Evolutionary conservation across 1,140 invertebrate species (phyloP).

Genomic region (Zaprionus camerounensis): DNA sequence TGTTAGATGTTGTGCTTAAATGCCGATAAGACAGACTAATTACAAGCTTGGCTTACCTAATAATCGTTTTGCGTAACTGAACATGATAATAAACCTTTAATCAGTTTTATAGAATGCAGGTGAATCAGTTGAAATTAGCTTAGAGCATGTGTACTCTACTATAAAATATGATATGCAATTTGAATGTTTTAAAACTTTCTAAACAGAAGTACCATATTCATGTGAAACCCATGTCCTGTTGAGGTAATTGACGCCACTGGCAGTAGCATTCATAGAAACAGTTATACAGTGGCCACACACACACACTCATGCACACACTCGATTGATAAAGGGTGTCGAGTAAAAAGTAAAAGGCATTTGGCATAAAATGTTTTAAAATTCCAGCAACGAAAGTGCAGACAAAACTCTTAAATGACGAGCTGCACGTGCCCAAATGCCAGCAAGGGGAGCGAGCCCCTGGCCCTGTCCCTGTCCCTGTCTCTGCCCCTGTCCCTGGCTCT

Average conservation of each 20-base stretch:
- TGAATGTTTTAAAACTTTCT: background rate
- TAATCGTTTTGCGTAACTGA: background rate
- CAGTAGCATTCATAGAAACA: conserved; percentile 4
- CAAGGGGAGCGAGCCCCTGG: conserved; percentile 60
- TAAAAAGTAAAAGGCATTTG: conserved; percentile 68
- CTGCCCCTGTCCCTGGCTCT: background rate
- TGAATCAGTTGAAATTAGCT: background rate
- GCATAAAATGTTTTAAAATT: conserved; percentile 80
- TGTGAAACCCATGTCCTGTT: background rate
- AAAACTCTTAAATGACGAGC: conserved; percentile 83
- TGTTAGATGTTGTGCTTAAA: background rate
- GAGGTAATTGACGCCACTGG: conserved; percentile 23
- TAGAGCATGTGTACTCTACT: background rate
- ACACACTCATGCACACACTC: conserved; percentile 6
- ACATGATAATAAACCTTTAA: background rate
- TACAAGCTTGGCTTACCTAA: background rate
- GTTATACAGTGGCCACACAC: conserved; percentile 29
- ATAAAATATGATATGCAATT: background rate
- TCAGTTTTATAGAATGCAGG: background rate
- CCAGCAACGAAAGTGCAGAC: conserved; percentile 79
- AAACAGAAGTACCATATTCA: background rate
- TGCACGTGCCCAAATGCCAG: conserved; percentile 73
- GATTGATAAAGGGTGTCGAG: conserved; percentile 25
- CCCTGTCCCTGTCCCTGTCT: too few relatives aligned
- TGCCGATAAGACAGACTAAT: background rate